Evolutionary conservation across 1,140 invertebrate genomes (phyloP), one percentile per base, ranked within the genome.

Genomic region (Neuroterus valhalla): DNA sequence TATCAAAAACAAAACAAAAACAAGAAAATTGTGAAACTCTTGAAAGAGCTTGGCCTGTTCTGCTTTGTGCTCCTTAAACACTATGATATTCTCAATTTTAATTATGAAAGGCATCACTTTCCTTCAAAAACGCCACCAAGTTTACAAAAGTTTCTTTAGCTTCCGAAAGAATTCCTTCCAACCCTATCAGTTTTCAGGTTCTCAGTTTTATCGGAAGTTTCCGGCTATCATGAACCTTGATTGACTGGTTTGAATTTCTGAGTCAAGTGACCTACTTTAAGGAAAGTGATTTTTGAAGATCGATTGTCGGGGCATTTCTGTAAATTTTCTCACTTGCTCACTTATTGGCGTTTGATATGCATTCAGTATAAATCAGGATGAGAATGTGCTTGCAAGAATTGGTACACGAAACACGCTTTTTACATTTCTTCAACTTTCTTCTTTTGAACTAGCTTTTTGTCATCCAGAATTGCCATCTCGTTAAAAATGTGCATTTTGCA

Each of bases 371-470:
- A 70, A 71, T 26, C n/a, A 72, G 26, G 70, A 62, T 78, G 68
- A 50, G 73, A 81, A 81, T 81, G 78, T 67, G 78, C 80, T 81
- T 77, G 78, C 46, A 70, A 74, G 42, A 26, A 3, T 66, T 72
- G 23, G 44, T 46, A 70, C 21, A 68, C 44, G 48, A 48, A 76
- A 71, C 74, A 71, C 74, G 68, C 66, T 76, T 76, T 68, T 75
- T 75, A 38, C 67, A 31, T 55, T 62, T 62, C 31, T 62, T 48
- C 55, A 23, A 43, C 17, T 46, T 68, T 19, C 44, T 68, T 21
- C 48, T 70, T 26, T 15, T 46, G 21, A 31, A 10, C 23, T 26
- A n/a, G 42, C 68, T 44, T 48, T 44, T 23, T 48, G 15, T 46
- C 45, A 44, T 19, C 17, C 44, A 23, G 45, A 70, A 70, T 46